Percentiles rank a stretch among this genome's conserved stretches.
phyloP scores from a whole-genome alignment of 1,140 invertebrate genomes.

The Neodiprion fabricii region DNA sequence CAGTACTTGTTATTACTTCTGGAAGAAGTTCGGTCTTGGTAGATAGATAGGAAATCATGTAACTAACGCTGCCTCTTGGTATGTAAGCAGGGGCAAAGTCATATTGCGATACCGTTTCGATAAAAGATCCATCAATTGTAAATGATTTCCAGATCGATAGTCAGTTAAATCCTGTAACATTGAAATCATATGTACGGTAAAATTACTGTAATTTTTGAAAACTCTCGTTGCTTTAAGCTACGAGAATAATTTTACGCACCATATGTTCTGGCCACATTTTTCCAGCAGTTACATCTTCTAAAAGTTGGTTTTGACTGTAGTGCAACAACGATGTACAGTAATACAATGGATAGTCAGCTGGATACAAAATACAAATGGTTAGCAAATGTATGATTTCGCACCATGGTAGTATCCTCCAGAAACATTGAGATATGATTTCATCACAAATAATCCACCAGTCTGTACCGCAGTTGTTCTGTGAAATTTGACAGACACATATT shows the following conservation, averaged over 20 bases:
- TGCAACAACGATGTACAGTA: constrained; percentile 54
- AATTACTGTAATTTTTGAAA: constrained; percentile 8
- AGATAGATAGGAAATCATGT: background rate
- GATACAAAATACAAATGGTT: constrained; percentile 52
- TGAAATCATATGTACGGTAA: constrained; percentile 3
- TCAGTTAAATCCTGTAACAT: constrained; percentile 46
- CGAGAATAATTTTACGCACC: constrained; percentile 34
- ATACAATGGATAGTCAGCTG: constrained; percentile 56
- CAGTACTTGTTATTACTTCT: constrained; percentile 25
- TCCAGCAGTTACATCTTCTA: constrained; percentile 44
- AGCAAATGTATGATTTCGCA: constrained; percentile 54
- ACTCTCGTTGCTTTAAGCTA: no score
- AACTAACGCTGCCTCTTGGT: background rate
- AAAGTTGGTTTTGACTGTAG: constrained; percentile 43
- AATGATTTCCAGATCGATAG: constrained; percentile 49
- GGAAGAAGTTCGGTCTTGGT: no score
- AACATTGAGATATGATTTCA: constrained; percentile 50
- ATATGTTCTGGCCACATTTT: constrained; percentile 56
- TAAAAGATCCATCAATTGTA: constrained; percentile 54
- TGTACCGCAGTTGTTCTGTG: constrained; percentile 48
- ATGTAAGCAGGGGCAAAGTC: constrained; percentile 45
- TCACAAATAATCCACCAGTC: constrained; percentile 58
- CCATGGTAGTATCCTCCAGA: constrained; percentile 57
- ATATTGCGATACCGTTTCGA: constrained; percentile 53
- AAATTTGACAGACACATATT: constrained; percentile 19